Base-by-base conservation (phyloP, 2,888 invertebrate genomes). In the Aphodius granarius region DNA sequence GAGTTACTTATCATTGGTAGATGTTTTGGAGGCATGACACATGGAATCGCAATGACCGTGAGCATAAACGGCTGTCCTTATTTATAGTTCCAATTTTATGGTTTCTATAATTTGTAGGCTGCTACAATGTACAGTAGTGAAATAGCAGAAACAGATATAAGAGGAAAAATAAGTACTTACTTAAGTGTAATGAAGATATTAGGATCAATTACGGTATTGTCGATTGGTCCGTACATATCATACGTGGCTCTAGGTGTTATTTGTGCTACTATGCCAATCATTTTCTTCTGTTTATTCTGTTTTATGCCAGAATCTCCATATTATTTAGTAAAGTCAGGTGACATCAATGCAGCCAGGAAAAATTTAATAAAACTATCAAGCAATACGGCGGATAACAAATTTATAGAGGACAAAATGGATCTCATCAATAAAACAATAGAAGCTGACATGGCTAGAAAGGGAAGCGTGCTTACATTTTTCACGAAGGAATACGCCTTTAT, bases 1-100 rank as follows among this genome's bases (percentile, higher is more conserved):
- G 82, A 83, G 0, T 90, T 91, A 89, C 86, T 92, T 5, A 90
- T 90, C 79, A 86, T 88, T 0, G 92, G 92, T 0, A 87, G 93
- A 75, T 90, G 93, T 71, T 87, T 94, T 43, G 91, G 90, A 4
- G 95, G 94, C 63, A 81, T 93, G 5, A 91, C 92, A 16, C 91
- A 91, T 63, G 94, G 94, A 18, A 92, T 43, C n/a, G n/a, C n/a
- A n/a, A n/a, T n/a, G n/a, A n/a, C n/a, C n/a, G n/a, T n/a, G n/a
- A n/a, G n/a, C n/a, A n/a, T n/a, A n/a, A n/a, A n/a, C n/a, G n/a
- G n/a, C n/a, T n/a, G n/a, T n/a, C n/a, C n/a, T n/a, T n/a, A n/a
- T n/a, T n/a, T n/a, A n/a, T n/a, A n/a, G n/a, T n/a, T n/a, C n/a
- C 1, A 65, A 65, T 65, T 65, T 65, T 87, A n/a, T n/a, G n/a